Conservation (phyloP, 1,140 invertebrate genomes). For the Euwallacea similis region DNA sequence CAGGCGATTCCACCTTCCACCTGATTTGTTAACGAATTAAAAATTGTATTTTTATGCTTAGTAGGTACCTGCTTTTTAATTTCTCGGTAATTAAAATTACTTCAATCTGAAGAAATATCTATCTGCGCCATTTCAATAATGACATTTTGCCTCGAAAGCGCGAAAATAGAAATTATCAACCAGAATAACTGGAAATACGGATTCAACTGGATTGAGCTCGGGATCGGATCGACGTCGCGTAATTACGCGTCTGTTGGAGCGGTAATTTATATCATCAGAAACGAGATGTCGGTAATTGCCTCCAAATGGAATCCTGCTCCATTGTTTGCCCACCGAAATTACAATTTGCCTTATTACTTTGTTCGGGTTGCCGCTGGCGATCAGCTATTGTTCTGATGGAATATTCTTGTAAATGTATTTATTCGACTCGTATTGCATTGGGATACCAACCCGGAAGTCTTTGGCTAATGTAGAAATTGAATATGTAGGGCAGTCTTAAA, state of each 20-base stretch:
- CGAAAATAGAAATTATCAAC: constrained; percentile 37
- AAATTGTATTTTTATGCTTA: no score
- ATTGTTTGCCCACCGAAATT: constrained; percentile 45
- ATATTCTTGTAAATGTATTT: constrained; percentile 34
- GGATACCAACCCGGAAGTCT: background rate
- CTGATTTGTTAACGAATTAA: no score
- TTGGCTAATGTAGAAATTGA: no score
- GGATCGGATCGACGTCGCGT: constrained; percentile 27
- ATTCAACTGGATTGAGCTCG: constrained; percentile 26
- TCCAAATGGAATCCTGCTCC: constrained; percentile 40
- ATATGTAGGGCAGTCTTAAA: no score
- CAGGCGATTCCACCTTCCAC: no score
- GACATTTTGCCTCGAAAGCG: constrained; percentile 23
- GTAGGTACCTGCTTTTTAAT: no score
- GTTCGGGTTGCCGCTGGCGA: constrained; percentile 18
- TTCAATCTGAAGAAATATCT: background rate
- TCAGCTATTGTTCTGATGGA: constrained; percentile 36
- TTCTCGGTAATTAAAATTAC: background rate
- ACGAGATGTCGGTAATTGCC: constrained; percentile 44
- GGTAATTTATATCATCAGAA: constrained; percentile 43
- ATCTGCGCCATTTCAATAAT: constrained; percentile 14
- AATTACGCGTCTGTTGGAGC: constrained; percentile 44
- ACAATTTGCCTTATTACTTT: constrained; percentile 40
- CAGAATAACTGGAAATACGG: constrained; percentile 26
- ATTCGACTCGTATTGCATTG: constrained; percentile 1